phyloP scores from a whole-genome alignment of 2,888 invertebrate species.

The Tridacna crocea region DNA sequence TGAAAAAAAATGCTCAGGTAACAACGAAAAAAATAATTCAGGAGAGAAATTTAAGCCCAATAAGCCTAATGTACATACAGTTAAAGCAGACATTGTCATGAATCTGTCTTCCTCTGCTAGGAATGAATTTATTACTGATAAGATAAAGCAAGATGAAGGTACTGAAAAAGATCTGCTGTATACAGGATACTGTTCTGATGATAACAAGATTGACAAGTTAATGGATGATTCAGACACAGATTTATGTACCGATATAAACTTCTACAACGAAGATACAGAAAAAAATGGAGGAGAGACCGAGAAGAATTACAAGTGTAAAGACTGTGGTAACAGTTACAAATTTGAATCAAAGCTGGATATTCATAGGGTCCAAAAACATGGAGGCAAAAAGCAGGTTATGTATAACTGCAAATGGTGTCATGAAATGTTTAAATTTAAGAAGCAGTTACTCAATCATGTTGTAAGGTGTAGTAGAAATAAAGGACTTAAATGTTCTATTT shows the following conservation, averaged over 20 bases:
- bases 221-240: background rate
- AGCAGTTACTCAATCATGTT: conserved; percentile 14
- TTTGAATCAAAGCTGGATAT: conserved; percentile 11
- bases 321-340: conserved; percentile 24
- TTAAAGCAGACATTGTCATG: background rate
- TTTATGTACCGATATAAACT: background rate
- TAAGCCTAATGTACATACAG: background rate
- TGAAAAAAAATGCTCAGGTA: background rate
- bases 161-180: background rate
- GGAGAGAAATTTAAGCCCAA: background rate
- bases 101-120: background rate
- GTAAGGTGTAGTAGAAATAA: conserved; percentile 41
- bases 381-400: background rate
- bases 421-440: conserved; percentile 6
- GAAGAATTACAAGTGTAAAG: background rate
- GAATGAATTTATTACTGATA: background rate
- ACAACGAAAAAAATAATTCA: background rate
- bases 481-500: conserved; percentile 39
- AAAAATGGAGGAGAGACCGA: background rate
- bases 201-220: background rate
- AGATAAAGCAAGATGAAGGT: background rate
- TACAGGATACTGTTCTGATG: background rate
- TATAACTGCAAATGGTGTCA: conserved; percentile 49
- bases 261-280: background rate
- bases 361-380: conserved; percentile 6